phyloP scores from a whole-genome alignment of 2,888 invertebrate species.

The Argyresthia albistria region DNA sequence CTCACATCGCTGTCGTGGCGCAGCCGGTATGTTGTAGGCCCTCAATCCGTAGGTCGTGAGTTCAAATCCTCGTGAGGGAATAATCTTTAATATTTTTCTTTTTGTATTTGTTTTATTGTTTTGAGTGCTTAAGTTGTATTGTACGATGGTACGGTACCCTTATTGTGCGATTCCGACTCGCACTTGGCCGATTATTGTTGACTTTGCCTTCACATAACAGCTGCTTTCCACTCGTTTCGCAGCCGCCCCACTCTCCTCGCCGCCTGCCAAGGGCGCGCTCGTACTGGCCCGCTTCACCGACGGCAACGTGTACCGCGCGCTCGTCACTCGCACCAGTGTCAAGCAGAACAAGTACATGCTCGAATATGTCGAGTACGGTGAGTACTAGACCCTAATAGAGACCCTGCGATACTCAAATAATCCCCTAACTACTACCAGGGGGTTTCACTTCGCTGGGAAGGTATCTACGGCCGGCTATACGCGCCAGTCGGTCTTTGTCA shows the following conservation, averaged over 20 bases:
- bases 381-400: slow-evolving; percentile 15
- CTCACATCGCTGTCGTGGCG: too few relatives aligned
- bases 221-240: slow-evolving; percentile 9
- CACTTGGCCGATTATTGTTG: too few relatives aligned
- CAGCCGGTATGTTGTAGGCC: too few relatives aligned
- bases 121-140: too few relatives aligned
- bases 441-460: slow-evolving; percentile 21
- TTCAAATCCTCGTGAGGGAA: too few relatives aligned
- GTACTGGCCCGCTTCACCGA: slow-evolving; percentile 37
- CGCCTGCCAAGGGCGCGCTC: slow-evolving; percentile 31
- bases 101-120: too few relatives aligned
- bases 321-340: slow-evolving; percentile 36
- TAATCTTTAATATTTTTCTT: too few relatives aligned
- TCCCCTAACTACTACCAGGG: background rate
- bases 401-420: background rate
- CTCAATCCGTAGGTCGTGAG: too few relatives aligned
- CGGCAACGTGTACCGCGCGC: slow-evolving; percentile 39
- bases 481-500: slow-evolving; percentile 40
- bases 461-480: slow-evolving; percentile 31
- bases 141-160: too few relatives aligned
- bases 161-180: too few relatives aligned
- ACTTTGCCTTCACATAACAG: too few relatives aligned
- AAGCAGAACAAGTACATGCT: slow-evolving; percentile 39
- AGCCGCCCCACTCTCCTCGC: slow-evolving; percentile 30
- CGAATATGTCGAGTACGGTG: slow-evolving; percentile 52